Conservation (phyloP, 92 coral and sea anemone species). For the Epizoanthus illoricatus region DNA sequence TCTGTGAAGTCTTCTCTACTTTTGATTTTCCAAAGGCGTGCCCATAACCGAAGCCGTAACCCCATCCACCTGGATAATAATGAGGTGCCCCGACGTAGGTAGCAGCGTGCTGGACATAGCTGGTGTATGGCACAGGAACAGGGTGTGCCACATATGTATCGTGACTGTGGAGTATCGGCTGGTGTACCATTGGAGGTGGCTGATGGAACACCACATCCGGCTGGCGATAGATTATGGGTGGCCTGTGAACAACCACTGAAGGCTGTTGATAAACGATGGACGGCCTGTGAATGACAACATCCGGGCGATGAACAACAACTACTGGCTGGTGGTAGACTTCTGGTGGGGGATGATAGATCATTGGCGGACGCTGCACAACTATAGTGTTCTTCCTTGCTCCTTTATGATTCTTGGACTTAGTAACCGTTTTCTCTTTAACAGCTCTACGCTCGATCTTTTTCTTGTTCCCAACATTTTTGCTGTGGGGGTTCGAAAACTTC, state of each 20-base stretch:
- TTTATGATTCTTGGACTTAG: conserved; percentile 33
- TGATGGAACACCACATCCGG: conserved; percentile 92
- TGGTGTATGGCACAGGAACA: conserved; percentile 62
- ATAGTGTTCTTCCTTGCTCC: conserved; percentile 83
- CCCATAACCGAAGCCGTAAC: conserved; percentile 56
- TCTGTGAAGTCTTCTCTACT: conserved; percentile 51
- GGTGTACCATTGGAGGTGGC: conserved; percentile 86
- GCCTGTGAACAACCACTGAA: conserved; percentile 92
- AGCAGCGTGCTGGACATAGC: conserved; percentile 69
- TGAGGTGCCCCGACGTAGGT: conserved; percentile 89
- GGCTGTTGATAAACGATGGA: conserved; percentile 93
- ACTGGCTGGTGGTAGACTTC: conserved; percentile 92
- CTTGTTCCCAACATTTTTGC: conserved; percentile 16
- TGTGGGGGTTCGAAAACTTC: neutral
- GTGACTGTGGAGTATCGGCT: conserved; percentile 83
- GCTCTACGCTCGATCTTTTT: conserved; percentile 43
- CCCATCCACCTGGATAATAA: conserved; percentile 77
- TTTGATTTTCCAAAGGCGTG: conserved; percentile 77
- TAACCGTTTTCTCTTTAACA: conserved; percentile 21
- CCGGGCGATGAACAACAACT: conserved; percentile 92
- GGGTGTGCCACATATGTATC: conserved; percentile 88
- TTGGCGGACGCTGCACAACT: conserved; percentile 85
- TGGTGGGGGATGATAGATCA: conserved; percentile 95
- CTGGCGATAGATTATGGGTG: conserved; percentile 85
- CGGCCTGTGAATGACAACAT: conserved; percentile 94